phyloP scores from a whole-genome alignment of 2,113 vertebrate genomes.

The Eira barbara region DNA sequence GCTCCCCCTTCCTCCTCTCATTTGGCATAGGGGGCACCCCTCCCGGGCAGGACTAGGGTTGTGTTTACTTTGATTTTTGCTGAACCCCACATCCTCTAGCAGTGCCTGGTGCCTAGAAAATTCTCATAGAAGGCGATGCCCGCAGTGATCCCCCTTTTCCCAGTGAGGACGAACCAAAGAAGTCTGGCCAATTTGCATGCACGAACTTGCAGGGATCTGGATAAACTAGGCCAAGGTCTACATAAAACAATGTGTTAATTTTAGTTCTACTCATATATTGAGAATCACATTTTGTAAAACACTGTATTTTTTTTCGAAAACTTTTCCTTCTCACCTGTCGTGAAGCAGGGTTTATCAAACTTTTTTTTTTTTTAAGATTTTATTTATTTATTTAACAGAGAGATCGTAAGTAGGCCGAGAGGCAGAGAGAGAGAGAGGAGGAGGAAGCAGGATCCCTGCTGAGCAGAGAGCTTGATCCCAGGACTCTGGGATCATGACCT shows the following conservation, averaged over 20 bases:
- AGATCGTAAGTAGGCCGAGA: too few species aligned
- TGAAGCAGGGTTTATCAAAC: background rate
- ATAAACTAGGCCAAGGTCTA: background rate
- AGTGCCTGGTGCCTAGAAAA: background rate
- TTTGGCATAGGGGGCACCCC: accelerated
- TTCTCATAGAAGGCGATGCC: background rate
- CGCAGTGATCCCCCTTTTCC: background rate
- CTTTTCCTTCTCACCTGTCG: background rate
- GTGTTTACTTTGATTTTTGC: background rate
- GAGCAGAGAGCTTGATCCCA: too few species aligned
- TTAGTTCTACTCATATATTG: background rate
- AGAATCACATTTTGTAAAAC: background rate
- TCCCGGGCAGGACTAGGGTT: background rate
- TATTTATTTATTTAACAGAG: too few species aligned
- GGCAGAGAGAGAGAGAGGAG: too few species aligned
- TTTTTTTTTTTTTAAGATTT: background rate
- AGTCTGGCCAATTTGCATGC: background rate
- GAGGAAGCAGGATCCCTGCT: too few species aligned
- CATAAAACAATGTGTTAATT: background rate
- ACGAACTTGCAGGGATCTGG: background rate
- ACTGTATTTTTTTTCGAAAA: background rate
- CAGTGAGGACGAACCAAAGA: background rate
- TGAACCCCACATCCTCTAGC: background rate
- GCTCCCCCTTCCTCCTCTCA: background rate
- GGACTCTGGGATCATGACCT: too few species aligned